Evolutionary conservation across 2,888 invertebrate species (phyloP), one percentile per base, ranked within the genome.

Genomic region (Dichetophora obliterata): DNA sequence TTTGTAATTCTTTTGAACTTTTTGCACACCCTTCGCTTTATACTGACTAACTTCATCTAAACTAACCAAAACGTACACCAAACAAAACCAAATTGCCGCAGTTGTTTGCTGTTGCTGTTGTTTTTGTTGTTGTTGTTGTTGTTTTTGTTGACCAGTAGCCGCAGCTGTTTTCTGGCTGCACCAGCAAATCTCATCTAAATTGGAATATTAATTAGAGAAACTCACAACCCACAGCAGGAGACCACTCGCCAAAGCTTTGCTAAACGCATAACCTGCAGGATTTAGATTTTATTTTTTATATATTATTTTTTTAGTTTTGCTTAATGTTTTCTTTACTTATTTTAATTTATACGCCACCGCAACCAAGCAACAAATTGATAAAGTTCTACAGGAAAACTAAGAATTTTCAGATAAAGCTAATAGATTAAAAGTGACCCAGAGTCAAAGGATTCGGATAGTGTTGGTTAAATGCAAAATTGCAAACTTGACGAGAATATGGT

Each of bases 201-300:
- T 79, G 77, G 77, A 80, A 78, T 80, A 80, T 78, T 81, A 81
- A 81, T 80, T 81, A 79, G 77, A 73, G 76, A 59, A 77, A 75
- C 65, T 48, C 11, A 43, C 57, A 27, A 22, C 14, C 37, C 68
- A n/a, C 34, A 24, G 9, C 34, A 24, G 43, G n/a, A 27, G n/a
- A n/a, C n/a, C 16, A n/a, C 31, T 31, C 14, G 63, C 9, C 63
- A 31, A 19, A 31, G 27, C 27, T 59, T 22, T 43, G 43, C 19
- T 43, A 22, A 22, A 37, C 37, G 66, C 37, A 14, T 59, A 4
- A 48, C 8, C 43, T 37, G 37, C 22, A 66, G 63, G 16, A 22
- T 66, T 66, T 43, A 43, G 14, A 43, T 43, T 24, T 27, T 27
- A 11, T 24, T 59, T 24, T 59, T 59, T 22, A n/a, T n/a, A n/a